Conservation (phyloP, 2,888 invertebrate species). For the Xylophagus ater region DNA sequence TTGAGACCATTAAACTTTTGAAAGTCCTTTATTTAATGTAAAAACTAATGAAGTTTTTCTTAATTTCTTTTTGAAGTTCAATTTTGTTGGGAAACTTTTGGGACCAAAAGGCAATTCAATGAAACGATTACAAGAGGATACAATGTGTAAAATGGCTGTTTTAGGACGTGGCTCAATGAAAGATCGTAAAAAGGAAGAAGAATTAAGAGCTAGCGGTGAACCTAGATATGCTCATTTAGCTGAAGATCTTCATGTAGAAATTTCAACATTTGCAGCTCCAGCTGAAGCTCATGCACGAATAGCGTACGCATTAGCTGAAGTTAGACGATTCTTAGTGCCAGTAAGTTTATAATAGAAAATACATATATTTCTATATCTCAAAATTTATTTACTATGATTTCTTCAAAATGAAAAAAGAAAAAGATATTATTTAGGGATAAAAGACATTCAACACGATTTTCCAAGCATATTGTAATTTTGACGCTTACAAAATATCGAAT, state of each 20-base stretch:
- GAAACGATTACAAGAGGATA: slow-evolving; percentile 85
- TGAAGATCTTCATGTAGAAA: slow-evolving; percentile 85
- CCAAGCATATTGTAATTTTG: too few species aligned
- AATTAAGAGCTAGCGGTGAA: slow-evolving; percentile 77
- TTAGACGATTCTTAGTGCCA: slow-evolving; percentile 68
- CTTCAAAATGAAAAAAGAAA: too few species aligned
- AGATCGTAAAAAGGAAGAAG: slow-evolving; percentile 90
- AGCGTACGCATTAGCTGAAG: slow-evolving; percentile 70
- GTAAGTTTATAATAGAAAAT: too few species aligned
- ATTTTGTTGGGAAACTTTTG: slow-evolving; percentile 88
- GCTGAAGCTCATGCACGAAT: slow-evolving; percentile 82
- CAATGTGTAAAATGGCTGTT: slow-evolving; percentile 93
- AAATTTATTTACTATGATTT: too few species aligned
- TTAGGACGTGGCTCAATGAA: slow-evolving; percentile 89
- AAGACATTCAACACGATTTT: too few species aligned
- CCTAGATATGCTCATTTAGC: slow-evolving; percentile 87
- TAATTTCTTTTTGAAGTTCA: slow-evolving; percentile 56
- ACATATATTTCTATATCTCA: too few species aligned
- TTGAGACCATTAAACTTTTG: too few species aligned
- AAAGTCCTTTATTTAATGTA: too few species aligned
- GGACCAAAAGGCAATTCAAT: slow-evolving; percentile 90
- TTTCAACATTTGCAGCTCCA: slow-evolving; percentile 82
- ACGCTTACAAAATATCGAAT: too few species aligned
- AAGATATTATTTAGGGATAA: too few species aligned
- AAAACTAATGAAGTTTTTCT: neutral